A percentile compares a stretch with the other conserved stretches of the same genome.
phyloP scores from a whole-genome alignment of 2,888 invertebrate species.

The Drosophila conformis region DNA sequence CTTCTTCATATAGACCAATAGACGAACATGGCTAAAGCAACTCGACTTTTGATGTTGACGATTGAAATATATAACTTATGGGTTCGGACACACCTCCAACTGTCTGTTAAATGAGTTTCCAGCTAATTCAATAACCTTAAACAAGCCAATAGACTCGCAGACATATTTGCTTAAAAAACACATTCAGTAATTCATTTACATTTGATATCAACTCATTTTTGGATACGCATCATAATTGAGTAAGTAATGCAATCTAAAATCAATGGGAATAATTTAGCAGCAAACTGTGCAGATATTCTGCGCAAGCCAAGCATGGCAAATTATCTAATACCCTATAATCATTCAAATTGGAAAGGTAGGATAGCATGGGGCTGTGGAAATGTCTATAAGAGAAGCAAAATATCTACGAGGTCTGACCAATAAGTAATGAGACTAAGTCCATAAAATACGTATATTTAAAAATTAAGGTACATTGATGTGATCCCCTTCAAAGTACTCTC shows the following conservation, averaged over 20 bases:
- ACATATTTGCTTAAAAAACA: background rate
- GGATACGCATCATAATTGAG: slow-evolving; percentile 22
- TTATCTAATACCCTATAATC: background rate
- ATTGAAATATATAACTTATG: background rate
- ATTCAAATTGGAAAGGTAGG: background rate
- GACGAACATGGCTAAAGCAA: no score
- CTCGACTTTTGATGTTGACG: background rate
- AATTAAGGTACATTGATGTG: no score
- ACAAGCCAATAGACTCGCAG: background rate
- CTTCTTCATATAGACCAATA: background rate
- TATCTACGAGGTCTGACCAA: no score
- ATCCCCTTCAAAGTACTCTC: no score
- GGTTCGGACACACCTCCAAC: background rate
- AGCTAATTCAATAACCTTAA: background rate
- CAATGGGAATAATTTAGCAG: slow-evolving; percentile 54
- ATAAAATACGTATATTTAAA: no score
- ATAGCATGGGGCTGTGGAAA: background rate
- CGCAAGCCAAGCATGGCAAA: background rate
- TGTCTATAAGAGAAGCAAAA: background rate
- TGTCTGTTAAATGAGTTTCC: background rate
- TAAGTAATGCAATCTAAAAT: slow-evolving; percentile 40
- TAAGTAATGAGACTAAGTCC: no score
- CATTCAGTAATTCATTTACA: slow-evolving; percentile 26
- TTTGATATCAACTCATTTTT: slow-evolving; percentile 12
- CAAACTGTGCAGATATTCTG: slow-evolving; percentile 6